Evolutionary conservation across 2,113 vertebrate species (phyloP), one percentile per base, ranked within the genome.

Genomic region (Noctilio leporinus): DNA sequence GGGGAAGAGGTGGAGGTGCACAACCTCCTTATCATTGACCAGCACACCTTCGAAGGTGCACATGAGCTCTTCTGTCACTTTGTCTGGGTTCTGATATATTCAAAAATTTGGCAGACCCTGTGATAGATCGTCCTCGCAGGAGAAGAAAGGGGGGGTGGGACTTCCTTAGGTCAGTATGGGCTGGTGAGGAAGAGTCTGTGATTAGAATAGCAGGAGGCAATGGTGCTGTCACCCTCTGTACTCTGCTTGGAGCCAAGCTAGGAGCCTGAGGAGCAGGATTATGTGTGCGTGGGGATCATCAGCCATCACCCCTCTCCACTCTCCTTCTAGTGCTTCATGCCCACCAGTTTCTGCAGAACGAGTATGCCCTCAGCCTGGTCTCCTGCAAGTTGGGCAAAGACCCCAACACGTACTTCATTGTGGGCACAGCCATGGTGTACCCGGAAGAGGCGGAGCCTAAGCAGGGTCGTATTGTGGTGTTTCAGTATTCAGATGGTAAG

Each of bases 1-100:
- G 99, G 99, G 2, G 99, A 99, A 91, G 99, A 99, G 97, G 99
- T 99, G 93, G 99, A 99, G 97, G 99, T 99, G 87, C 99, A 99
- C 98, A 99, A 99, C 97, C 98, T 99, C 73, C 99, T 99, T 5
- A 99, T 99, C 75, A 99, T 99, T 30, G 99, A 99, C 96, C 99
- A 99, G 97, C 99, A 99, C 98, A 99, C 99, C 69, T 99, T 99
- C 5, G 99, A 99, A 99, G 99, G 99, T 99, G 97, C 81, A 10
- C 0, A n/a, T 3, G 65, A 22, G 7, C 22, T 43, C 49, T 55
- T 14, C 51, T 24, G 0, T 55, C 69, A 0, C 33, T 43, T 9
- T 33, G 17, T 43, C 53, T 82, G 76, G 69, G 12, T 35, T 78
- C 59, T 35, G 17, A 4, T 51, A 2, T 17, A 3, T 26, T 69